These are phyloP conservation scores for Periparus ater DNA, from an alignment of 2,797 vertebrate species.

Conservation along the genomic window DNA sequence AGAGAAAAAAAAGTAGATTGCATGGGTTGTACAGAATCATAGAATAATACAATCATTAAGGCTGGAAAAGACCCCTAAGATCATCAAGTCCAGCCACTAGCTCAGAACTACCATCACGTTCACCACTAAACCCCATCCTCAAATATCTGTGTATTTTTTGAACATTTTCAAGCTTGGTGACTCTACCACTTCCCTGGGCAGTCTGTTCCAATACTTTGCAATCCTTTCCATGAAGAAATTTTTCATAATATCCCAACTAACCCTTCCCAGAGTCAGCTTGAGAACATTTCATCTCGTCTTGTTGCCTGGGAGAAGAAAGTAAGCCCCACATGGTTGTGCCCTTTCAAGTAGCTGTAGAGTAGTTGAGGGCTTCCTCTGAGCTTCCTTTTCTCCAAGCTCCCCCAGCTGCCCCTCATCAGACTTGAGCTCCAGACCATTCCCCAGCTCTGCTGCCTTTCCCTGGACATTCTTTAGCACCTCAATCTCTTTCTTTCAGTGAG, in stretches of 20 bases:
- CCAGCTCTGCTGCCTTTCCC: background rate
- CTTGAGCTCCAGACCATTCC: background rate
- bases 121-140: background rate
- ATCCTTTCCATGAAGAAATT: background rate
- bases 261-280: background rate
- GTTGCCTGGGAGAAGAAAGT: background rate
- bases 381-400: background rate
- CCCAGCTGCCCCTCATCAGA: background rate
- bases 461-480: background rate
- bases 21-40: accelerated
- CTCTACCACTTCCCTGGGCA: background rate
- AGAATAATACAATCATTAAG: background rate
- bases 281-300: background rate
- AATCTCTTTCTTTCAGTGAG: background rate
- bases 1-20: background rate
- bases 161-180: background rate
- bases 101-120: background rate
- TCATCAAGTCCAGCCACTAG: background rate
- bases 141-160: background rate
- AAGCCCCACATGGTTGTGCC: accelerated
- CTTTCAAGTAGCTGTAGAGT: background rate
- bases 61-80: background rate
- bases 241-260: background rate
- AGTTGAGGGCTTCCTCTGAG: background rate
- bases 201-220: background rate